Evolutionary conservation across 2,113 vertebrate genomes (phyloP).

Genomic region (Ictidomys tridecemlineatus): DNA sequence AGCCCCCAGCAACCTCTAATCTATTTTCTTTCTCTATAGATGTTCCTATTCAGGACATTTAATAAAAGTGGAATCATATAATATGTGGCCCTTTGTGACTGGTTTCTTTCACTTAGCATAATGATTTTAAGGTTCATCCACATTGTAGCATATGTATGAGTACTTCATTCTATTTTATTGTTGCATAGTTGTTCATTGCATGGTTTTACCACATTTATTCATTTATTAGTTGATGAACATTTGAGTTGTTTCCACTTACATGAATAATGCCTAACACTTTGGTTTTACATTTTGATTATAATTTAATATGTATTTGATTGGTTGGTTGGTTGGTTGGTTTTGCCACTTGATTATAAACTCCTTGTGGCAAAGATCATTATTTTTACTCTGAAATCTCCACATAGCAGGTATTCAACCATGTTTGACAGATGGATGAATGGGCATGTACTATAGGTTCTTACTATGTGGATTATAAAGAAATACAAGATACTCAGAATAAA

Average conservation of each 20-base stretch:
- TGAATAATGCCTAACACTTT: not conserved
- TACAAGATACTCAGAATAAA: constrained; percentile 49
- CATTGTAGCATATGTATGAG: not conserved
- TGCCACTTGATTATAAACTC: constrained; percentile 51
- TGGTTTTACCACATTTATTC: not conserved
- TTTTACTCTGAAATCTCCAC: constrained; percentile 52
- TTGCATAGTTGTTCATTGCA: constrained; percentile 7
- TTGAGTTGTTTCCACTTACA: constrained; percentile 14
- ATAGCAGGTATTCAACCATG: constrained; percentile 31
- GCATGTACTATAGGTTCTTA: constrained; percentile 3
- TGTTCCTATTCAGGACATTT: constrained; percentile 5
- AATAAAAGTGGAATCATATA: not conserved
- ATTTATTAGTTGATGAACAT: constrained; percentile 7
- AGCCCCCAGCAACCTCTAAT: not conserved
- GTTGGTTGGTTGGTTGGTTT: not conserved
- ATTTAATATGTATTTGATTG: constrained; percentile 52
- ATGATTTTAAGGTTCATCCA: not conserved
- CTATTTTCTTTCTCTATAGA: not conserved
- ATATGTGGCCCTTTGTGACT: not conserved
- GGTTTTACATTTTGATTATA: constrained; percentile 17
- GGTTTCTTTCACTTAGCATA: constrained; percentile 24
- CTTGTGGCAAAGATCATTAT: not conserved
- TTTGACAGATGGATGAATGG: constrained; percentile 25
- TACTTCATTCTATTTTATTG: not conserved
- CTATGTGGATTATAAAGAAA: constrained; percentile 17